Percentiles rank a stretch among this genome's conserved stretches.
These are phyloP conservation scores for Chrysodeixis includens DNA, from an alignment of 2,888 invertebrate genomes.

Conservation along the genomic window DNA sequence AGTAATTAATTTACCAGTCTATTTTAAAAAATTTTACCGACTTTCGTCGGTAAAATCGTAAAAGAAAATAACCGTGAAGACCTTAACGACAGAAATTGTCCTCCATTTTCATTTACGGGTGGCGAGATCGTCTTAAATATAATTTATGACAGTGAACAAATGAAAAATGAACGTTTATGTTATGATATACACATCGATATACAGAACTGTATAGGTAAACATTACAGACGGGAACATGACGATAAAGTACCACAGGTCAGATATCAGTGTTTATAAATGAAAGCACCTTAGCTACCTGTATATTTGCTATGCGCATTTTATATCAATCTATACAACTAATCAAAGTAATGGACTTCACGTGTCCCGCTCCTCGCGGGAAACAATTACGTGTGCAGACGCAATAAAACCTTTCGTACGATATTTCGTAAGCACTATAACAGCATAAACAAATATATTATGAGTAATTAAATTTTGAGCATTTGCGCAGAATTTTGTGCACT, in stretches of 20 bases:
- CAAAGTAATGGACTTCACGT: conserved; percentile 52
- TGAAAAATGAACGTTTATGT: conserved; percentile 5
- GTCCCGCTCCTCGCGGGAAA: conserved; percentile 39
- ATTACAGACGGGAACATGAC: too few species aligned
- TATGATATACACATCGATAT: background rate
- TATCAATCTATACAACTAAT: conserved; percentile 60
- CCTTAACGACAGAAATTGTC: conserved; percentile 55
- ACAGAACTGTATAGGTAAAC: background rate
- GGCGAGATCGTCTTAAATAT: conserved; percentile 36
- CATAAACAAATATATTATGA: conserved; percentile 23
- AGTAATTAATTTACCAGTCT: conserved; percentile 48
- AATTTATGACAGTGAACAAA: conserved; percentile 40
- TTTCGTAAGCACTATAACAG: conserved; percentile 22
- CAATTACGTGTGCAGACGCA: conserved; percentile 51
- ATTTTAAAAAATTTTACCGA: conserved; percentile 45
- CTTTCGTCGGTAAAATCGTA: conserved; percentile 53
- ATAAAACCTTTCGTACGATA: conserved; percentile 63
- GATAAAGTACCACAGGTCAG: too few species aligned
- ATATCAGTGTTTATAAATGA: conserved; percentile 25
- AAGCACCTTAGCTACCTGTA: conserved; percentile 25
- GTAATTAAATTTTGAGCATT: too few species aligned
- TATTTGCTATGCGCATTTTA: conserved; percentile 60
- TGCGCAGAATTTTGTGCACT: conserved; percentile 15
- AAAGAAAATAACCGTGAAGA: conserved; percentile 57
- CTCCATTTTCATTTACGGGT: conserved; percentile 47